Percentiles rank a stretch among this genome's conserved stretches.
Evolutionary conservation across 1,140 invertebrate genomes (phyloP).

Genomic region (Bombus turneri): DNA sequence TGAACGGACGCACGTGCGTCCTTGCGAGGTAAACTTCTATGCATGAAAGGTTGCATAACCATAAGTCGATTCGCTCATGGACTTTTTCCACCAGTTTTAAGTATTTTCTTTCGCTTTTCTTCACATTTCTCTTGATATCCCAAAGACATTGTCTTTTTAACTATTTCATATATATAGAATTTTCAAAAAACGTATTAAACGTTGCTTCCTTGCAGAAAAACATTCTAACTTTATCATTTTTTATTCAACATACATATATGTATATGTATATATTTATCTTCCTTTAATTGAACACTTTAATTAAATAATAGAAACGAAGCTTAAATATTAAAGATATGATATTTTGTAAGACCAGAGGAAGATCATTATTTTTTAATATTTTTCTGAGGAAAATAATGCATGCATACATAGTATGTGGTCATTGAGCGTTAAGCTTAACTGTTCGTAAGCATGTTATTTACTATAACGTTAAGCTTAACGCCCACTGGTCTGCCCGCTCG

Average conservation of each 20-base stretch:
- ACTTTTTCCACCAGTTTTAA: slow-evolving; percentile 33
- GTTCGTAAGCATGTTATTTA: not conserved
- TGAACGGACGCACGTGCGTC: slow-evolving; percentile 59
- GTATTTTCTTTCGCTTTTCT: slow-evolving; percentile 15
- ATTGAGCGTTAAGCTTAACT: not conserved
- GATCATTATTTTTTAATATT: not conserved
- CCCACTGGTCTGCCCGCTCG: not conserved
- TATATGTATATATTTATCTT: not conserved
- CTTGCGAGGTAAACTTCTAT: slow-evolving; percentile 59
- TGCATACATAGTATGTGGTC: not conserved
- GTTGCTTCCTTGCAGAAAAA: too few relatives aligned
- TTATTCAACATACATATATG: not conserved
- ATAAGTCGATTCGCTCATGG: slow-evolving; percentile 35
- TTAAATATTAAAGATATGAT: not conserved
- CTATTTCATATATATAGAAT: not conserved
- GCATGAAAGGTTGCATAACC: slow-evolving; percentile 54
- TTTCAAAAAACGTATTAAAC: not conserved
- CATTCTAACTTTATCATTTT: not conserved
- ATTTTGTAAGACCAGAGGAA: not conserved
- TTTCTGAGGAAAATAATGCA: not conserved
- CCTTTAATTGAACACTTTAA: not conserved
- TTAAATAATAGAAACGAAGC: not conserved
- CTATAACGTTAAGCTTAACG: not conserved
- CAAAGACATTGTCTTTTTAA: not conserved
- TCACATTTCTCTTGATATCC: not conserved